Evolutionary conservation across 2,888 invertebrate species (phyloP).

Genomic region (Spodoptera littoralis): DNA sequence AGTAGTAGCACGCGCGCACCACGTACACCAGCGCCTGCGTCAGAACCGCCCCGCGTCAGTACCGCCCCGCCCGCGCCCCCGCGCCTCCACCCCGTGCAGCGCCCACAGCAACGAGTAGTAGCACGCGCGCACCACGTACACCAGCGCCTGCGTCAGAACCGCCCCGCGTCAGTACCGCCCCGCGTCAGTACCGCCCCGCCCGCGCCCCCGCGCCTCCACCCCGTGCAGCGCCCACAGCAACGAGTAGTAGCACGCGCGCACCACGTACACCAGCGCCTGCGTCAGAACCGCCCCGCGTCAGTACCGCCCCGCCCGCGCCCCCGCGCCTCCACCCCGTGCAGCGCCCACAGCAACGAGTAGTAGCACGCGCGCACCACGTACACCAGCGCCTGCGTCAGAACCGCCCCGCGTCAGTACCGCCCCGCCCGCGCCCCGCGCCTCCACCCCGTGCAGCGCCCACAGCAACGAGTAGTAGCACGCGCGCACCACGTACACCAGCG

Average conservation of each 20-base stretch:
- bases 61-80: no score
- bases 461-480: constrained; percentile 95
- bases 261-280: constrained; percentile 82
- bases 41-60: no score
- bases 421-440: constrained; percentile 89
- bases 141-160: constrained; percentile 72
- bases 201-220: constrained; percentile 91
- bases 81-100: constrained; percentile 86
- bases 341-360: no score
- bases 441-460: constrained; percentile 96
- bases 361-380: no score
- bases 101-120: constrained; percentile 97
- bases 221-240: constrained; percentile 96
- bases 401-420: no score
- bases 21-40: no score
- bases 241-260: constrained; percentile 94
- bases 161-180: constrained; percentile 14
- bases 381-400: no score
- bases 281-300: no score
- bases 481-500: constrained; percentile 87
- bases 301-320: no score
- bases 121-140: constrained; percentile 91
- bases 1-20: no score
- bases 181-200: no score
- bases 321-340: no score